These are phyloP conservation scores for Choristoneura rosaceana DNA, from an alignment of 2,888 invertebrate genomes.

Conservation along the genomic window DNA sequence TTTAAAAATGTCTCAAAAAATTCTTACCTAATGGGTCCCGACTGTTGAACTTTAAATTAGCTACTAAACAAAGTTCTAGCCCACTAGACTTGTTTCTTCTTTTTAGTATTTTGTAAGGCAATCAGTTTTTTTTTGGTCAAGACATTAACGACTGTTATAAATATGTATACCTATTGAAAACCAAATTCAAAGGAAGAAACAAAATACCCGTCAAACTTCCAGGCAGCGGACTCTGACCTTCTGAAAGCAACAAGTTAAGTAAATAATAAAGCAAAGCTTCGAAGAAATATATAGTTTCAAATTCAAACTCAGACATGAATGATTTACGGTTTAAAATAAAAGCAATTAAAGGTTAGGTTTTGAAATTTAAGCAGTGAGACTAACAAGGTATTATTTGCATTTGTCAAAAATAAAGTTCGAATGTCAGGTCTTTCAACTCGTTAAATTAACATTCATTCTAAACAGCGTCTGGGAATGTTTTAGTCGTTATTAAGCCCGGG, in stretches of 20 bases:
- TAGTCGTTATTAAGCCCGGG: constrained; percentile 2
- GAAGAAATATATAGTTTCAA: neutral
- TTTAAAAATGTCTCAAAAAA: no score
- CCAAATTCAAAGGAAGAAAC: neutral
- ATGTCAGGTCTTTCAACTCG: neutral
- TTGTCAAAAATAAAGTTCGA: constrained; percentile 1
- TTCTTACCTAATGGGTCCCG: no score
- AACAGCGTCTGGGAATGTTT: constrained; percentile 14
- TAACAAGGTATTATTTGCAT: constrained; percentile 1
- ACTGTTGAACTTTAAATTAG: no score
- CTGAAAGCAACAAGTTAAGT: neutral
- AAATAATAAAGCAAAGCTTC: neutral
- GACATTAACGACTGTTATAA: no score
- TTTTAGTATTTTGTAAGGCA: no score
- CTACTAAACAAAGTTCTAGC: no score
- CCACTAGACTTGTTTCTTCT: no score
- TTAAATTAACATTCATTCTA: constrained; percentile 10
- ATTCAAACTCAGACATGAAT: neutral
- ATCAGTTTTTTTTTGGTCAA: no score
- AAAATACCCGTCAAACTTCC: neutral
- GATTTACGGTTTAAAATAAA: neutral
- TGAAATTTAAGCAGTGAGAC: neutral
- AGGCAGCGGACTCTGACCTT: neutral
- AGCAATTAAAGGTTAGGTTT: neutral
- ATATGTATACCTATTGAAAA: neutral